These are phyloP conservation scores for Drosophila albomicans DNA, from an alignment of 1,140 invertebrate genomes.

Conservation along the genomic window DNA sequence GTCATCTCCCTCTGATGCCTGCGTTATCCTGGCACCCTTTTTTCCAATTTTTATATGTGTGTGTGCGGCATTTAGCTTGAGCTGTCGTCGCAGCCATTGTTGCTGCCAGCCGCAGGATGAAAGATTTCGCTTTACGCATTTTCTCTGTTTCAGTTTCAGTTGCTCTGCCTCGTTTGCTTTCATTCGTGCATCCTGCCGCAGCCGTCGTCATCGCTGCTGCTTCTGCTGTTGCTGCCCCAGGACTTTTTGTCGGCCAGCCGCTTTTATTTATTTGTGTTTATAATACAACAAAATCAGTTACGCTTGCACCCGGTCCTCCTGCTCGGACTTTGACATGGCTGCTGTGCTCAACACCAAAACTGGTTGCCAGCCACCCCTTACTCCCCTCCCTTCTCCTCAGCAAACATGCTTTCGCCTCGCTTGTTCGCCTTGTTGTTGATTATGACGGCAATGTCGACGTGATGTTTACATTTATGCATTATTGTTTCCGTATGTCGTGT, in stretches of 20 bases:
- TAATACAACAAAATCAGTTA: constrained; percentile 84
- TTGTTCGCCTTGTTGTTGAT: constrained; percentile 47
- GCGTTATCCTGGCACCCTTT: constrained; percentile 62
- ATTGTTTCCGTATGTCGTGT: constrained; percentile 78
- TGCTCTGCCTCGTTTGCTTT: constrained; percentile 67
- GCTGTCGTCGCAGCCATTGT: constrained; percentile 84
- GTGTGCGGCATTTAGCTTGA: constrained; percentile 59
- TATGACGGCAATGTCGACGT: constrained; percentile 76
- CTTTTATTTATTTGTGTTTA: constrained; percentile 84
- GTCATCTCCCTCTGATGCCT: constrained; percentile 13
- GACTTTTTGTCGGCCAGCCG: constrained; percentile 42
- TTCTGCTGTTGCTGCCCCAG: constrained; percentile 21
- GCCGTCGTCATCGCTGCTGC: constrained; percentile 29
- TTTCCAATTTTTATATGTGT: constrained; percentile 10
- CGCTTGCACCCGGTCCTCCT: constrained; percentile 67
- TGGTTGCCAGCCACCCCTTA: constrained; percentile 51
- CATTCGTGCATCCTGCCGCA: constrained; percentile 64
- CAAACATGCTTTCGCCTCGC: constrained; percentile 11
- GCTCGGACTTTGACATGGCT: constrained; percentile 21
- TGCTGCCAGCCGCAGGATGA: constrained; percentile 69
- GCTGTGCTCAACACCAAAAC: constrained; percentile 49
- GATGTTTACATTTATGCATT: constrained; percentile 82
- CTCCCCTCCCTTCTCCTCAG: neutral
- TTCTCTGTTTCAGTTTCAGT: constrained; percentile 58
- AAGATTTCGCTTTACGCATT: constrained; percentile 37